Evolutionary conservation across 1,140 invertebrate species (phyloP), one percentile per base, ranked within the genome.

Genomic region (Eupristina koningsbergeri): DNA sequence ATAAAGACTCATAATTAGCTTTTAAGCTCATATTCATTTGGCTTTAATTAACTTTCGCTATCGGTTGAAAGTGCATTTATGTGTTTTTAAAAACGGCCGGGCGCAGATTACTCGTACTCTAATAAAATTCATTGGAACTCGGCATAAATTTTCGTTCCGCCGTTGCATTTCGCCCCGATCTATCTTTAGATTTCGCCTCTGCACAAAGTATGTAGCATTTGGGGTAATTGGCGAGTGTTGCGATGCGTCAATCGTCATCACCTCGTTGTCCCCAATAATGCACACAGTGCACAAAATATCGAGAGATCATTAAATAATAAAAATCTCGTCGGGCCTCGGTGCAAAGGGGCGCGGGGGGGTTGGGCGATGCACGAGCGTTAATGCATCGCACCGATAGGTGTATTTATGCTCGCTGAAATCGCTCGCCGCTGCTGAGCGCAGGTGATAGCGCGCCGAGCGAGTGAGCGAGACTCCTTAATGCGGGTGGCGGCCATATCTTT

Each of bases 401-500:
- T 77, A 77, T 83, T 73, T 69, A 50, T 36, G 73, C 15, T 41
- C 39, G 36, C 71, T 5, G 29, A 45, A 34, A 34, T 53, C 50
- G 13, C 29, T 63, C 17, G 5, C 73, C 22, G 13, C 34, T 22
- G 50, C 69, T 45, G 47, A 36, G 73, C 83, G 78, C 85, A 79
- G 77, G 85, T 86, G 85, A 87, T 86, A 85, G 85, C 77, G n/a
- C n/a, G 39, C 22, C n/a, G 53, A 53, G 73, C 36, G 83, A 53
- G 73, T 31, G 83, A 79, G 81, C 64, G 63, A 86, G 83, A 85
- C 73, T 74, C 69, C 31, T 64, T 86, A 85, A 87, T 86, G 85
- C 85, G 85, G 84, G 85, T 81, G 82, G 79, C 77, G 75, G 79
- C 85, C 85, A 88, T 87, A 85, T 31, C 85, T 85, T 88, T 84